Evolutionary conservation across 2,888 invertebrate species (phyloP).

Genomic region (Graphium colonna): DNA sequence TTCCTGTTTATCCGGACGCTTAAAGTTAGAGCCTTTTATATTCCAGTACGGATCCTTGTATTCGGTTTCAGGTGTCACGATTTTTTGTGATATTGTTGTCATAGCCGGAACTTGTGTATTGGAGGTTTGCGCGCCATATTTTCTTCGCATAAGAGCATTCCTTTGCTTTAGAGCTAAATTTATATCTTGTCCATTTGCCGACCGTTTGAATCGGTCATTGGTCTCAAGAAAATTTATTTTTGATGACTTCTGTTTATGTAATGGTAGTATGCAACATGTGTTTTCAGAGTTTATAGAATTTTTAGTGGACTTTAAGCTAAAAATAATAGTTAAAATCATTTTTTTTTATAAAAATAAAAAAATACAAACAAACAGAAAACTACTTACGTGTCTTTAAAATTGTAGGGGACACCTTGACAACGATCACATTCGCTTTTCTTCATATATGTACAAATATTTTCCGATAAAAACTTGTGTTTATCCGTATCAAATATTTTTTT

Average conservation of each 20-base stretch:
- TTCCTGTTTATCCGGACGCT: slow-evolving; percentile 31
- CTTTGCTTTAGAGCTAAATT: slow-evolving; percentile 49
- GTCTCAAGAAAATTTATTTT: slow-evolving; percentile 40
- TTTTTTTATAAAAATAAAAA: too few relatives aligned
- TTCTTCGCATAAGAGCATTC: slow-evolving; percentile 46
- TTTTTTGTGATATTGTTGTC: slow-evolving; percentile 35
- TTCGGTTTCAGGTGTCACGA: slow-evolving; percentile 47
- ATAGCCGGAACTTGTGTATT: slow-evolving; percentile 34
- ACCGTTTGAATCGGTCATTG: slow-evolving; percentile 40
- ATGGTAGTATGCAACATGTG: slow-evolving; percentile 53
- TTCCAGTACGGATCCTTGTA: slow-evolving; percentile 68
- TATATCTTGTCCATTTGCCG: slow-evolving; percentile 34
- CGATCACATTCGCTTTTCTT: slow-evolving; percentile 46
- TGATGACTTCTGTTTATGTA: slow-evolving; percentile 30
- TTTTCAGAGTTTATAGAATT: slow-evolving; percentile 28
- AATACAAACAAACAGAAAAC: too few relatives aligned
- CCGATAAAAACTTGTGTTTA: slow-evolving; percentile 31
- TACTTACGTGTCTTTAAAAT: too few relatives aligned
- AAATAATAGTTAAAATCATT: slow-evolving; percentile 2
- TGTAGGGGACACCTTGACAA: slow-evolving; percentile 46
- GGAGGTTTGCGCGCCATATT: slow-evolving; percentile 34
- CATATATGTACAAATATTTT: slow-evolving; percentile 54
- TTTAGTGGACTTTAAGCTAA: slow-evolving; percentile 3
- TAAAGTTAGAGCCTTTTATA: slow-evolving; percentile 53
- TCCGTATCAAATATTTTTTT: slow-evolving; percentile 32